These are phyloP conservation scores for Sympetrum striolatum DNA, from an alignment of 2,888 invertebrate species.

Conservation along the genomic window DNA sequence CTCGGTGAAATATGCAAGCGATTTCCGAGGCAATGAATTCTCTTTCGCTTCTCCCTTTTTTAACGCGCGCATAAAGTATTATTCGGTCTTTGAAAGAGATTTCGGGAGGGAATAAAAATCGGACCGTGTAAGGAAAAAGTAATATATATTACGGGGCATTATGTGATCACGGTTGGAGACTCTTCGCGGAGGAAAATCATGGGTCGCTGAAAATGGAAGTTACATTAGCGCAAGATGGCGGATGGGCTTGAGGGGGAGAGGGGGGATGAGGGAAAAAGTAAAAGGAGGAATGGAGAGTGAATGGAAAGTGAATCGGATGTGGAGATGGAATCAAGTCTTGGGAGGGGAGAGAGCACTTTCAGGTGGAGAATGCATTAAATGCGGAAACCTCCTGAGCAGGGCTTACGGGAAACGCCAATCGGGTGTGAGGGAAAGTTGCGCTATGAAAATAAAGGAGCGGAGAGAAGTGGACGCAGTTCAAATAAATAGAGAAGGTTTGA, in stretches of 20 bases:
- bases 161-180: neutral
- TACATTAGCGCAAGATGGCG: neutral
- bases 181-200: neutral
- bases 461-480: too few species aligned
- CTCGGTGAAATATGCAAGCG: neutral
- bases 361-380: neutral
- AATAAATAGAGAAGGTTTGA: too few species aligned
- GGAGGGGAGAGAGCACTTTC: neutral
- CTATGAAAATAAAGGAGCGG: too few species aligned
- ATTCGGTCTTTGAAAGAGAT: neutral
- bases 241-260: neutral
- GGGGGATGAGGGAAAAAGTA: neutral
- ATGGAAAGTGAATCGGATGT: neutral
- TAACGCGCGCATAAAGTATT: neutral
- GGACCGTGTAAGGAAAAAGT: neutral
- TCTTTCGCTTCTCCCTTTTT: neutral
- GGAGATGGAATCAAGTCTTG: neutral
- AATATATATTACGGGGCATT: neutral
- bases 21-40: neutral
- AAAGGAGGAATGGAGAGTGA: neutral
- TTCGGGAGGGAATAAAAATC: neutral
- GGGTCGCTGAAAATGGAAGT: neutral
- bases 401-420: neutral
- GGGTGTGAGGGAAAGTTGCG: neutral
- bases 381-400: neutral